Base-by-base conservation (phyloP, 2,113 vertebrate species). In the Tragelaphus imberbis region DNA sequence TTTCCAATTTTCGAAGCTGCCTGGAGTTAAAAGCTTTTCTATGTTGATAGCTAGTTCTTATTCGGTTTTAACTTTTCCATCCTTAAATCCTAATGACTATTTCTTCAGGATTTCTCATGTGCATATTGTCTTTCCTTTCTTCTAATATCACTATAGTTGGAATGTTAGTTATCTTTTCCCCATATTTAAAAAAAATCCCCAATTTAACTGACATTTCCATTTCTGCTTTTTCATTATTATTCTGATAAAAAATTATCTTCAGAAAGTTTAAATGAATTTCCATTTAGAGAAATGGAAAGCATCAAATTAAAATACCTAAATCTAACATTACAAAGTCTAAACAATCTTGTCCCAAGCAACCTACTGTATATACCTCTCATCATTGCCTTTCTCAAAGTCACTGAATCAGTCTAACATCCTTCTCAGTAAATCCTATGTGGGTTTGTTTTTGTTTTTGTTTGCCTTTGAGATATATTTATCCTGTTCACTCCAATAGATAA, bases 171-270 rank as follows among this genome's bases (percentile, higher is more conserved):
- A 44, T 82, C 1, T 47, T 12, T 59, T 80, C 23, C 5, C 9
- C 36, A 55, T 19, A 44, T 63, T 65, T 11, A 90, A 88, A 79
- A 44, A 33, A 58, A 44, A 7, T 12, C 68, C 2, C 79, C 7
- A 61, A 13, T 82, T 88, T 65, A 87, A 51, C 4, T 61, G 30
- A 63, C 12, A 58, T 82, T 81, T 86, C 10, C 25, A 81, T 33
- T 5, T 96, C 40, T 63, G 47, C 21, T 86, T 90, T 47, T 94
- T 49, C 8, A 77, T 93, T 56, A 90, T 87, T 91, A 61, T 13
- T 84, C 1, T 81, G 17, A 96, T 71, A 80, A 91, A 92, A 2
- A 30, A 84, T 87, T 47, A 92, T 6, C 13, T 36, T 91, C n/a
- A 93, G 84, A 89, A 88, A 30, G 2, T 55, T 82, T 84, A 51